Percentiles rank a stretch among this genome's conserved stretches.
phyloP scores from a whole-genome alignment of 2,113 vertebrate species.

The Trachemys scripta region DNA sequence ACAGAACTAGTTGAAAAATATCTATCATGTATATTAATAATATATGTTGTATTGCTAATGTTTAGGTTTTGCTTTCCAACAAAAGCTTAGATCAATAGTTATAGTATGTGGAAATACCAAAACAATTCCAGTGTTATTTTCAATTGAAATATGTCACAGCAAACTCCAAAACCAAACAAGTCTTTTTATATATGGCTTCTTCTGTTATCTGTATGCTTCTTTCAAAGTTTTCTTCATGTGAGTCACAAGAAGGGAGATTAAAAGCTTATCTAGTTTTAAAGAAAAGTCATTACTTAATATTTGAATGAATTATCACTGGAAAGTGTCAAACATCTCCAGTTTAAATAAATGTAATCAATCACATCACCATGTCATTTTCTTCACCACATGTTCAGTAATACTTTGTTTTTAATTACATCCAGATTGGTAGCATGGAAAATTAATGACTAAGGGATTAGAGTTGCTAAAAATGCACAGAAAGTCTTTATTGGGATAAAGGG shows the following conservation, averaged over 20 bases:
- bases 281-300: constrained; percentile 54
- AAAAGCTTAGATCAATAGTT: not conserved
- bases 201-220: not conserved
- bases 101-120: constrained; percentile 9
- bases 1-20: not conserved
- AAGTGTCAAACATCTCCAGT: constrained; percentile 43
- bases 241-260: constrained; percentile 22
- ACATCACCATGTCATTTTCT: constrained; percentile 59
- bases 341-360: constrained; percentile 67
- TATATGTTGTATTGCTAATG: not conserved
- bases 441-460: constrained; percentile 62
- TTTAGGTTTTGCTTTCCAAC: not conserved
- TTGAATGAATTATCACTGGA: constrained; percentile 59
- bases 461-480: constrained; percentile 61
- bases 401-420: constrained; percentile 68
- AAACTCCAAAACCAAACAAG: not conserved
- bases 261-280: constrained; percentile 19
- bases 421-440: constrained; percentile 56
- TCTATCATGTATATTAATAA: not conserved
- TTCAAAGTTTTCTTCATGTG: constrained; percentile 9
- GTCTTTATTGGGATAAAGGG: constrained; percentile 49
- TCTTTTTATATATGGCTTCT: not conserved
- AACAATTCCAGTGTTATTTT: not conserved
- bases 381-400: constrained; percentile 34
- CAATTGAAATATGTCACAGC: not conserved